These are phyloP conservation scores for Sorex fumeus DNA, from an alignment of 2,113 vertebrate genomes.

Conservation along the genomic window DNA sequence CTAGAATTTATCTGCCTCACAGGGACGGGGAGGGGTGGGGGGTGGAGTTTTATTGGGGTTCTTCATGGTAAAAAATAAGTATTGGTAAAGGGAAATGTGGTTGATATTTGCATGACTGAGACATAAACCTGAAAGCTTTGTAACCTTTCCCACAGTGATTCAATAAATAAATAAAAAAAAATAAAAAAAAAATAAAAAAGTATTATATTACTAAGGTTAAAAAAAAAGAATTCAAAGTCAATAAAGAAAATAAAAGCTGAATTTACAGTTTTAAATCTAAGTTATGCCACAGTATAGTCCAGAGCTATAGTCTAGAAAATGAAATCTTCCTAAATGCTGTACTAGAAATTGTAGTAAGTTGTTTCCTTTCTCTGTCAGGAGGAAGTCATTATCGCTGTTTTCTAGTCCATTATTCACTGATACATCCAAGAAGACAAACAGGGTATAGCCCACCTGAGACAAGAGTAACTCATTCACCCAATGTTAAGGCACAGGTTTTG, in stretches of 20 bases:
- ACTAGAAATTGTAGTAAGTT: slow-evolving; percentile 86
- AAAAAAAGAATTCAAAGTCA: background rate
- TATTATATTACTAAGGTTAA: too few species aligned
- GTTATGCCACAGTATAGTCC: slow-evolving; percentile 90
- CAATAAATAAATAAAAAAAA: too few species aligned
- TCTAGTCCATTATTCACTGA: background rate
- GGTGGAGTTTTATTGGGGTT: too few species aligned
- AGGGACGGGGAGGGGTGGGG: too few species aligned
- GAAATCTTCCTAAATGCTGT: slow-evolving; percentile 92
- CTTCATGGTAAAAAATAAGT: too few species aligned
- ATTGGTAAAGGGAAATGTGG: too few species aligned
- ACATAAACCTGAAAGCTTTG: too few species aligned
- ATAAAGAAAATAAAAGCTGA: slow-evolving; percentile 39
- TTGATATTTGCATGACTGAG: too few species aligned
- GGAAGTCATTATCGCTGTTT: slow-evolving; percentile 89
- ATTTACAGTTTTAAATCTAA: slow-evolving; percentile 86
- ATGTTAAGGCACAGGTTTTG: background rate
- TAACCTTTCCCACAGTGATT: too few species aligned
- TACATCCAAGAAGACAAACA: slow-evolving; percentile 56
- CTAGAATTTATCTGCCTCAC: too few species aligned
- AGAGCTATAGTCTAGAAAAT: slow-evolving; percentile 89
- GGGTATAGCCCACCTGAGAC: background rate
- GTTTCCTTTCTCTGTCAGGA: slow-evolving; percentile 91
- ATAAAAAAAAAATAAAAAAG: too few species aligned
- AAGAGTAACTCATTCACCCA: background rate